A percentile compares a stretch with the other conserved stretches of the same genome.
Conservation (phyloP, 1,140 invertebrate genomes). For the Orchesella cincta region DNA sequence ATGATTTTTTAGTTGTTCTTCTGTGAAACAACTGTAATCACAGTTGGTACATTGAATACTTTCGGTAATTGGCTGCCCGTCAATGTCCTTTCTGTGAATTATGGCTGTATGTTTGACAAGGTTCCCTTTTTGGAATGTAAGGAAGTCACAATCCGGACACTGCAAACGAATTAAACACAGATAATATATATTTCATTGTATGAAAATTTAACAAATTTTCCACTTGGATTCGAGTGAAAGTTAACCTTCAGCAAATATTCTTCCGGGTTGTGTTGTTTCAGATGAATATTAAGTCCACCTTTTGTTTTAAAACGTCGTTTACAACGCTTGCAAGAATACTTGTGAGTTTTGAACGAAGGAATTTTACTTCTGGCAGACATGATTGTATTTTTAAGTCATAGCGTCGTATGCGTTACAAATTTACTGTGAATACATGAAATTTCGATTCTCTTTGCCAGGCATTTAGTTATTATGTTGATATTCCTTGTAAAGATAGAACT, state of each 20-base stretch:
- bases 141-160: constrained; percentile 49
- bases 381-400: no score
- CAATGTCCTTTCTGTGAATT: constrained; percentile 50
- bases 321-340: constrained; percentile 42
- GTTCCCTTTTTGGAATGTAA: constrained; percentile 51
- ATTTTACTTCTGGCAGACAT: no score
- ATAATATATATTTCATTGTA: constrained; percentile 21
- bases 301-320: constrained; percentile 51
- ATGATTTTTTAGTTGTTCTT: constrained; percentile 53
- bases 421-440: no score
- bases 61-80: constrained; percentile 49
- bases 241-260: constrained; percentile 42
- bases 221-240: constrained; percentile 7
- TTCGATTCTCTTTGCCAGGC: no score
- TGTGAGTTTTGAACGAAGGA: neutral
- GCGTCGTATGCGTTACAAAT: no score
- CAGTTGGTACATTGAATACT: constrained; percentile 50
- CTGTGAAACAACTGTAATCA: constrained; percentile 49
- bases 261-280: constrained; percentile 41
- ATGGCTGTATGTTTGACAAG: constrained; percentile 52
- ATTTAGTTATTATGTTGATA: no score
- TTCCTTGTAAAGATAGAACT: no score
- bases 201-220: neutral
- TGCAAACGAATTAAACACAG: constrained; percentile 35
- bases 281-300: constrained; percentile 44